Conservation (phyloP, 2,113 vertebrate species). For the Cairina moschata region DNA sequence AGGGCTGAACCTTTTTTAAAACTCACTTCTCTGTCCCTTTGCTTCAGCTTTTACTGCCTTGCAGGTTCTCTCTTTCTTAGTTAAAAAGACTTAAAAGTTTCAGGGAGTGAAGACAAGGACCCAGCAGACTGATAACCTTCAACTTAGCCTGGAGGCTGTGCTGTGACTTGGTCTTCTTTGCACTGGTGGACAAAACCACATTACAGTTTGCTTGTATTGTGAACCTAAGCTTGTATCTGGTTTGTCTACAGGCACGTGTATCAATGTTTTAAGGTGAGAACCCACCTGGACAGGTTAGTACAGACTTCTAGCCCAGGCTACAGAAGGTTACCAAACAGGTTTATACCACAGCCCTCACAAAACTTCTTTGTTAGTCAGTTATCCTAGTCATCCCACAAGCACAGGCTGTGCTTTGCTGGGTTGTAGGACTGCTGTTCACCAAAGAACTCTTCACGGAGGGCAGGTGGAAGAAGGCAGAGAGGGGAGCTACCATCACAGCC, state of each 20-base stretch:
- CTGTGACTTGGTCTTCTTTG: not conserved
- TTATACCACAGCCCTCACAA: not conserved
- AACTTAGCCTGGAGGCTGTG: not conserved
- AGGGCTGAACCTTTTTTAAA: not conserved
- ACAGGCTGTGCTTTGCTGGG: not conserved
- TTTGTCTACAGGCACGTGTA: fast-evolving
- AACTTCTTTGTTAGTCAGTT: not conserved
- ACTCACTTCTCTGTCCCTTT: not conserved
- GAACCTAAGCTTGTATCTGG: not conserved
- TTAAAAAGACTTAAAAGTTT: not conserved
- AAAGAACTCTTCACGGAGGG: fast-evolving
- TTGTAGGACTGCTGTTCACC: not conserved
- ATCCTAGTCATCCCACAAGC: not conserved
- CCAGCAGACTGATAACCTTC: not conserved
- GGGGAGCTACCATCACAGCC: not conserved
- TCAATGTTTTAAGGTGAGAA: not conserved
- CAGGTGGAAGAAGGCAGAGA: not conserved
- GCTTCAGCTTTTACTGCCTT: not conserved
- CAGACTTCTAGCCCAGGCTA: not conserved
- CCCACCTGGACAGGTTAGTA: not conserved
- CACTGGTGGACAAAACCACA: fast-evolving
- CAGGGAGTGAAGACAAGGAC: not conserved
- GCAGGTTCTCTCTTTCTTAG: not conserved
- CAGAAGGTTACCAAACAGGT: not conserved
- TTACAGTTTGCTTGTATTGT: not conserved